Conservation (phyloP, 1,140 invertebrate species). For the Tetragnatha versicolor region DNA sequence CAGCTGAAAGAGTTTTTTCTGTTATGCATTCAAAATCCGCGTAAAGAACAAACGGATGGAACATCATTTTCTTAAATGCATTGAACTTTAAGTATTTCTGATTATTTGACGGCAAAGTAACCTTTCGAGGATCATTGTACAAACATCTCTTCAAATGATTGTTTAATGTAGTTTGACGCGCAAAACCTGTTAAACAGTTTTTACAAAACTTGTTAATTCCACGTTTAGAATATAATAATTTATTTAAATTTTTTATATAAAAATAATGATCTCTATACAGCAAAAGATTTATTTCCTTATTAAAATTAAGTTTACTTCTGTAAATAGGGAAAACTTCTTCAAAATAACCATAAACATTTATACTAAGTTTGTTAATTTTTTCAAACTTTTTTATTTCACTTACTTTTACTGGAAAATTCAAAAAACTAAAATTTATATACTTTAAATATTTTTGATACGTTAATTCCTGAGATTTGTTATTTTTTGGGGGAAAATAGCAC, state of each 20-base stretch:
- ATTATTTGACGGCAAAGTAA: neutral
- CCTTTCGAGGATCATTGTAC: slow-evolving; percentile 4
- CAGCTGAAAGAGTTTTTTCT: slow-evolving; percentile 1
- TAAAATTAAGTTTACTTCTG: slow-evolving; percentile 5
- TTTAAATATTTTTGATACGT: slow-evolving; percentile 10
- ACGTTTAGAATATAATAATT: neutral
- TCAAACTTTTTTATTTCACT: slow-evolving; percentile 15
- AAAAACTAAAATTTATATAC: neutral
- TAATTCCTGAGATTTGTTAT: neutral
- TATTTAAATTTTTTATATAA: slow-evolving; percentile 30
- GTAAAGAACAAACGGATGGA: slow-evolving; percentile 6
- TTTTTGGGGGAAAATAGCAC: neutral
- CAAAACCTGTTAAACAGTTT: slow-evolving; percentile 20
- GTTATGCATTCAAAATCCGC: slow-evolving; percentile 18
- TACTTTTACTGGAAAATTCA: slow-evolving; percentile 6
- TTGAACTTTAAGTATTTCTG: slow-evolving; percentile 26
- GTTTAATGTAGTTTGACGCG: neutral
- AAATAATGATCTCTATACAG: slow-evolving; percentile 28
- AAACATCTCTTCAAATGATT: slow-evolving; percentile 9
- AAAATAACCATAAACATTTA: slow-evolving; percentile 22
- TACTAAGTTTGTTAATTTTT: neutral
- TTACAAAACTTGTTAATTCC: slow-evolving; percentile 2
- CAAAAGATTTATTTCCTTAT: slow-evolving; percentile 3
- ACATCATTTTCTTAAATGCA: slow-evolving; percentile 17
- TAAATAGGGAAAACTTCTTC: neutral